Conservation (phyloP, 1,140 invertebrate genomes). For the Brachionus rubens region DNA sequence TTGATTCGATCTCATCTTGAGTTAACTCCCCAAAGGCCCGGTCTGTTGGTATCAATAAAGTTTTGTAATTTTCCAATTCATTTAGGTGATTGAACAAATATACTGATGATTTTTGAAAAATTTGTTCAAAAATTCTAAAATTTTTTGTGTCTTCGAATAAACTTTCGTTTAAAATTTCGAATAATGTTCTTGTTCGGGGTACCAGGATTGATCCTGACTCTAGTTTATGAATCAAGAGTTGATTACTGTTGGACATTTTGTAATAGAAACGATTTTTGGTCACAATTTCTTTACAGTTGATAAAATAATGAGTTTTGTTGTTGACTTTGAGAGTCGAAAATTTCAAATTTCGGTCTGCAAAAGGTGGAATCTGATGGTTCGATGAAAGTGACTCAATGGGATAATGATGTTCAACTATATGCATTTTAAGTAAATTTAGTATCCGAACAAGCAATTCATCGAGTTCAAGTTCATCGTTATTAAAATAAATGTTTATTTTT, state of each 20-base stretch:
- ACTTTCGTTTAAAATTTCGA: background rate
- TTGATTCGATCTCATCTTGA: conserved; percentile 2
- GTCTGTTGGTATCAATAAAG: conserved; percentile 15
- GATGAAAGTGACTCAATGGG: no score
- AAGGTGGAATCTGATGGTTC: no score
- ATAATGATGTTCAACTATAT: background rate
- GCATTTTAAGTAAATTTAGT: background rate
- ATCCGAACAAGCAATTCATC: background rate
- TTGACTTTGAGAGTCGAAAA: background rate
- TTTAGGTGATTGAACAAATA: background rate
- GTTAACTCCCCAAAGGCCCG: background rate
- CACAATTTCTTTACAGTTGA: background rate
- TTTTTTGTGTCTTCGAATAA: background rate
- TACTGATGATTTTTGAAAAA: background rate
- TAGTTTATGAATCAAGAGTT: conserved; percentile 5
- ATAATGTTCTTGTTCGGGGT: background rate
- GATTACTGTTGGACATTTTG: background rate
- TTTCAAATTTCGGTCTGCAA: no score
- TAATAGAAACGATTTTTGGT: background rate
- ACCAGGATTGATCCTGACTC: background rate
- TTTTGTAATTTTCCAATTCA: background rate
- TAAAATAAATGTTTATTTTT: conserved; percentile 6
- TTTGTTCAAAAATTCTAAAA: conserved; percentile 7
- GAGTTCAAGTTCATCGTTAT: background rate
- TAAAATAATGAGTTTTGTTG: background rate